Conservation (phyloP, 30 jellyfish, hydroid and myxozoan genomes). For the Aurelia sp. region DNA sequence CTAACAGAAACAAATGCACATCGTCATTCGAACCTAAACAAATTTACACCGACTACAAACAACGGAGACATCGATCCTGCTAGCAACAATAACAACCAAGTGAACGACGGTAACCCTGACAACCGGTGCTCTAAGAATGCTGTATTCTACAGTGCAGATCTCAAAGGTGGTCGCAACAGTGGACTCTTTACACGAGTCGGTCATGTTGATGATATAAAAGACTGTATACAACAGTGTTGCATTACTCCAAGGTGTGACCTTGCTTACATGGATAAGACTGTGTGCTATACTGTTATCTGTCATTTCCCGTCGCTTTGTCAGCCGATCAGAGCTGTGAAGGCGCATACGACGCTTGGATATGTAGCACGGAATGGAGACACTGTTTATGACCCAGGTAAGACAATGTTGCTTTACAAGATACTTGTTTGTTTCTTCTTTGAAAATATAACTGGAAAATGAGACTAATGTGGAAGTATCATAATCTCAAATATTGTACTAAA, state of each 20-base stretch:
- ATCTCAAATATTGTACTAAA: too few species aligned
- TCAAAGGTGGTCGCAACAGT: slow-evolving; percentile 94
- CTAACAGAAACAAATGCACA: slow-evolving; percentile 69
- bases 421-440: too few species aligned
- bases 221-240: slow-evolving; percentile 91
- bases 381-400: slow-evolving; percentile 91
- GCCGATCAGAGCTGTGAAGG: slow-evolving; percentile 86
- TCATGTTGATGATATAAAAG: slow-evolving; percentile 83
- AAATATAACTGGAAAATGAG: too few species aligned
- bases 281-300: slow-evolving; percentile 87
- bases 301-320: slow-evolving; percentile 99
- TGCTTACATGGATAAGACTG: slow-evolving; percentile 90
- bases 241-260: slow-evolving; percentile 82
- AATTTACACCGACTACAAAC: neutral
- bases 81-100: slow-evolving; percentile 14
- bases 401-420: neutral
- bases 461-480: too few species aligned
- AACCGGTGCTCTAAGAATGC: slow-evolving; percentile 76
- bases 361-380: slow-evolving; percentile 83
- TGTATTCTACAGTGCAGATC: slow-evolving; percentile 86
- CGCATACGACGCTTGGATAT: slow-evolving; percentile 84
- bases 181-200: slow-evolving; percentile 94
- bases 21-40: slow-evolving; percentile 84
- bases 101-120: slow-evolving; percentile 31
- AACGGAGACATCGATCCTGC: slow-evolving; percentile 63